phyloP scores from a whole-genome alignment of 1,140 invertebrate species.

The Scaptomyza graminum region DNA sequence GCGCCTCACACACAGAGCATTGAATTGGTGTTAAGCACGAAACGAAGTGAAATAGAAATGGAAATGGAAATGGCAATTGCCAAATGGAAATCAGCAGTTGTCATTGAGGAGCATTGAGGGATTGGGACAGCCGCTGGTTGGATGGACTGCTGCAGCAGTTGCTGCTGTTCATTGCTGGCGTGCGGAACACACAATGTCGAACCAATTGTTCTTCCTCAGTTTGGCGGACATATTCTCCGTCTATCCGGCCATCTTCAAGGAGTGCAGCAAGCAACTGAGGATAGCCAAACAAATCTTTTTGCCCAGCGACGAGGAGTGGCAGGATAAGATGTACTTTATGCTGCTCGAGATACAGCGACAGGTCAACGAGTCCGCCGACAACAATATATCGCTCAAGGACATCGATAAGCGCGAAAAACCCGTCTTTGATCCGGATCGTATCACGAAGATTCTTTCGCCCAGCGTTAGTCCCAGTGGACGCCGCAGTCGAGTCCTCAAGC shows the following conservation, averaged over 20 bases:
- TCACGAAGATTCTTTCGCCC: constrained; percentile 61
- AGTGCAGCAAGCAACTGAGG: constrained; percentile 63
- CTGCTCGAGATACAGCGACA: constrained; percentile 88
- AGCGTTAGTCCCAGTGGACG: constrained; percentile 57
- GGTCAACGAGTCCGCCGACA: constrained; percentile 72
- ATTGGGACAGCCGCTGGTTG: constrained; percentile 22
- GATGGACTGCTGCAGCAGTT: constrained; percentile 48
- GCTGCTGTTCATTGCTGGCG: constrained; percentile 48
- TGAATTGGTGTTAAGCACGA: constrained; percentile 82
- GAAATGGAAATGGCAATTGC: constrained; percentile 65
- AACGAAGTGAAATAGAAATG: constrained; percentile 58
- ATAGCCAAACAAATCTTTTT: constrained; percentile 84
- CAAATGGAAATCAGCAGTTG: constrained; percentile 78
- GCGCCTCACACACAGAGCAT: constrained; percentile 50
- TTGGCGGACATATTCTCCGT: constrained; percentile 83
- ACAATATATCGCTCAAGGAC: constrained; percentile 57
- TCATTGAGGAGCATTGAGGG: constrained; percentile 51
- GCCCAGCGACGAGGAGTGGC: constrained; percentile 90
- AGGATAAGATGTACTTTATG: constrained; percentile 89
- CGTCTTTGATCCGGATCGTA: constrained; percentile 63
- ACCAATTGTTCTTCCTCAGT: constrained; percentile 80
- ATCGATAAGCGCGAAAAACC: constrained; percentile 73
- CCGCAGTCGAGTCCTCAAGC: constrained; percentile 45
- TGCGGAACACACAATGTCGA: constrained; percentile 65
- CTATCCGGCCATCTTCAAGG: constrained; percentile 81